Evolutionary conservation across 2,113 vertebrate genomes (phyloP).

Genomic region (Reinhardtius hippoglossoides): DNA sequence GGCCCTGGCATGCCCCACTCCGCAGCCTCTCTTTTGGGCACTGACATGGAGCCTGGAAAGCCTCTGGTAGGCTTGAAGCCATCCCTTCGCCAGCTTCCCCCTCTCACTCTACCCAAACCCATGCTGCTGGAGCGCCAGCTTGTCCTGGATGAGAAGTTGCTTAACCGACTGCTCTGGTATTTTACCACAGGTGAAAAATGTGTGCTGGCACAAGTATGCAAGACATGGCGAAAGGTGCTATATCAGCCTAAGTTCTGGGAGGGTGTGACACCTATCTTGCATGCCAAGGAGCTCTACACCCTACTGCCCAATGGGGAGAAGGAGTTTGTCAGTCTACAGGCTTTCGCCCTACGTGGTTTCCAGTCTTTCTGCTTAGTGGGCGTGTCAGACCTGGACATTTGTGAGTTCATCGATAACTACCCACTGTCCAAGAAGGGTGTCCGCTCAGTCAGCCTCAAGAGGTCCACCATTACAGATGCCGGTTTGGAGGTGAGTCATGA

Average conservation of each 20-base stretch:
- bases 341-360: slow-evolving; percentile 93
- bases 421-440: slow-evolving; percentile 98
- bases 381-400: slow-evolving; percentile 98
- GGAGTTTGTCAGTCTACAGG: slow-evolving; percentile 97
- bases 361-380: slow-evolving; percentile 98
- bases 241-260: slow-evolving; percentile 99
- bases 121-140: slow-evolving; percentile 88
- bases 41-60: slow-evolving; percentile 78
- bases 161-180: slow-evolving; percentile 97
- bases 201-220: slow-evolving; percentile 95
- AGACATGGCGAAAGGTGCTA: slow-evolving; percentile 95
- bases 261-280: slow-evolving; percentile 93
- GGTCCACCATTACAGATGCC: slow-evolving; percentile 97
- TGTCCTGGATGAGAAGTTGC: slow-evolving; percentile 95
- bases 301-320: slow-evolving; percentile 92
- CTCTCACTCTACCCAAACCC: slow-evolving; percentile 80
- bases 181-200: slow-evolving; percentile 97
- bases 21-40: slow-evolving; percentile 86
- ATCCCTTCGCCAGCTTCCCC: slow-evolving; percentile 77
- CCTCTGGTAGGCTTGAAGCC: slow-evolving; percentile 81
- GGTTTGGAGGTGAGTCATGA: slow-evolving; percentile 91
- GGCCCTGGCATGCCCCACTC: slow-evolving; percentile 76
- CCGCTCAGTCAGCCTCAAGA: slow-evolving; percentile 97
- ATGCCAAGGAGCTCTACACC: slow-evolving; percentile 97
- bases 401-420: slow-evolving; percentile 99